A percentile compares a stretch with the other conserved stretches of the same genome.
Evolutionary conservation across 1,140 invertebrate genomes (phyloP).

Genomic region (Gonioctena quinquepunctata): DNA sequence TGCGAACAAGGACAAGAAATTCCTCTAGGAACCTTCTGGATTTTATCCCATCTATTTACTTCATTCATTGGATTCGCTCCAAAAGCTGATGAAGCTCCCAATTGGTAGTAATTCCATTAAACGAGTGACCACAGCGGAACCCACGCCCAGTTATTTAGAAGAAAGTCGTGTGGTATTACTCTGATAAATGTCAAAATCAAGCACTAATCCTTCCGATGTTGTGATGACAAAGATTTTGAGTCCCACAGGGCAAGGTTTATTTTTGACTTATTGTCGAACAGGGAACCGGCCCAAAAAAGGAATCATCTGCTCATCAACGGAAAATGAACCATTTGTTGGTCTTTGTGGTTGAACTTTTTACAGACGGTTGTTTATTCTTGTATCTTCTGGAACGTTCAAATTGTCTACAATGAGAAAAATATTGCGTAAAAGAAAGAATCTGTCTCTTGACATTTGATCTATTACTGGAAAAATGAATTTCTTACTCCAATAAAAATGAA

Average conservation of each 20-base stretch:
- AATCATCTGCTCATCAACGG: slow-evolving; percentile 40
- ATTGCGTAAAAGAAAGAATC: slow-evolving; percentile 3
- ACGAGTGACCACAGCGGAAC: neutral
- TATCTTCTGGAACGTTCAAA: neutral
- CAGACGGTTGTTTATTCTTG: neutral
- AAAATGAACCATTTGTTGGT: slow-evolving; percentile 1
- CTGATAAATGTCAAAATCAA: neutral
- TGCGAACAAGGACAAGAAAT: too few relatives aligned
- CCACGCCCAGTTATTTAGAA: neutral
- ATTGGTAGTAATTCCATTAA: neutral
- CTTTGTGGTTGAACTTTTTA: slow-evolving; percentile 7
- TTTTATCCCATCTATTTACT: too few relatives aligned
- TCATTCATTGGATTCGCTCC: too few relatives aligned
- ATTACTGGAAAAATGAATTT: slow-evolving; percentile 3
- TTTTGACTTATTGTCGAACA: slow-evolving; percentile 23
- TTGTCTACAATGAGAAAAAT: neutral
- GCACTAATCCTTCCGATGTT: neutral
- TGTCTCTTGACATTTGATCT: slow-evolving; percentile 9
- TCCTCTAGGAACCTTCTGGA: too few relatives aligned
- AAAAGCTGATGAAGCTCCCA: neutral
- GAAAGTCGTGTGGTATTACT: neutral
- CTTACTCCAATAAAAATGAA: slow-evolving; percentile 11
- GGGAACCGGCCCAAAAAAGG: slow-evolving; percentile 24
- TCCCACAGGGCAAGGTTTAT: slow-evolving; percentile 17
- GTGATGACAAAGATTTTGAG: neutral